These are phyloP conservation scores for Xestoiulus laeticollis DNA, from an alignment of 2,888 invertebrate genomes.

Conservation along the genomic window DNA sequence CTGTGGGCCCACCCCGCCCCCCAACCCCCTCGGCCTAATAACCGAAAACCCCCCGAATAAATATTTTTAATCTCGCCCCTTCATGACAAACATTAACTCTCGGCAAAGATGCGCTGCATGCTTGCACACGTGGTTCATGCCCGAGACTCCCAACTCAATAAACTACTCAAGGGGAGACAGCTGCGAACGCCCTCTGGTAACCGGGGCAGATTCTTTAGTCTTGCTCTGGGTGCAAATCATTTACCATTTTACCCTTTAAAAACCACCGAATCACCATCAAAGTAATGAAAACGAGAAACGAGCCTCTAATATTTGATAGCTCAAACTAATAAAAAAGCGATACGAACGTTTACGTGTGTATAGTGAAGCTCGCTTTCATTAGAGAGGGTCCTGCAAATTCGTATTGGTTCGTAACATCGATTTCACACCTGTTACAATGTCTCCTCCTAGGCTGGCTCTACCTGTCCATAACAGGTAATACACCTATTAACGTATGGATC, in stretches of 20 bases:
- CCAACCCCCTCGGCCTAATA: neutral
- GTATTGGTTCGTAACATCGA: slow-evolving; percentile 10
- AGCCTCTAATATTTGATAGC: neutral
- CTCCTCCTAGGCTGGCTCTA: no score
- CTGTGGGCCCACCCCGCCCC: neutral
- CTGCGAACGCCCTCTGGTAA: slow-evolving; percentile 16
- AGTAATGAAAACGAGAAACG: neutral
- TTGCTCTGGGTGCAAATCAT: slow-evolving; percentile 19
- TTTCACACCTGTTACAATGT: neutral
- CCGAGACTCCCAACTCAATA: neutral
- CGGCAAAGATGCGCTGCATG: neutral
- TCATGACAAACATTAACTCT: slow-evolving; percentile 12
- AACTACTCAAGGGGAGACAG: neutral
- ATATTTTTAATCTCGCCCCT: slow-evolving; percentile 12
- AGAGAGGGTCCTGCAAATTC: neutral
- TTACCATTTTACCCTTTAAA: slow-evolving; percentile 14
- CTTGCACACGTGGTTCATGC: neutral
- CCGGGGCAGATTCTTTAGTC: slow-evolving; percentile 17
- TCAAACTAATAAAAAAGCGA: neutral
- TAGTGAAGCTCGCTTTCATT: neutral
- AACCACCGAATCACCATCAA: slow-evolving; percentile 3
- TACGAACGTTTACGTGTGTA: neutral
- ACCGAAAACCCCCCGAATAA: slow-evolving; percentile 17
- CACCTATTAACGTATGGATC: no score
- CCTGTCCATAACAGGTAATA: no score